Base-by-base conservation (phyloP, 2,888 invertebrate genomes). In the Sisyra nigra region DNA sequence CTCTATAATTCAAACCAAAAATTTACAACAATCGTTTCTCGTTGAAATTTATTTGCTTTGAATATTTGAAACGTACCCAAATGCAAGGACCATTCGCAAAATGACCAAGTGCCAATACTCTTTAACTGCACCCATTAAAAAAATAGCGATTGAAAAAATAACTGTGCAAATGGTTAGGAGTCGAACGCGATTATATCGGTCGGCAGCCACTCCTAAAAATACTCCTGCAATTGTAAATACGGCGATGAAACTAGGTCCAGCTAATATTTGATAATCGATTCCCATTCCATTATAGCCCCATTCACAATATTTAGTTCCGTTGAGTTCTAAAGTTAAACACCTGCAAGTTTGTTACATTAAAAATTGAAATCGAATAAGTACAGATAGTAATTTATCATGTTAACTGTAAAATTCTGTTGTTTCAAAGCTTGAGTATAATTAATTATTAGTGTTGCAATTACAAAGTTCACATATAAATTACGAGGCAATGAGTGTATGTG, bases 261-360 rank as follows among this genome's bases (percentile, higher is more conserved):
- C 92, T 47, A 93, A 64, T 48, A 92, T 76, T 65, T 93, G 92
- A 63, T 93, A 93, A 57, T 89, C 87, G 47, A 89, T 69, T 9
- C 92, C 93, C 43, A 91, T 70, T 0, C 93, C 93, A 57, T 87
- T 91, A 70, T 89, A 89, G 57, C 81, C 83, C 91, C 91, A 93
- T 56, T 86, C 84, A 64, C 93, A 93, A 59, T 84, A 85, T 5
- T 65, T 56, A 0, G 77, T 77, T 0, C 81, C 86, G 53, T 86
- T 85, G 40, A 80, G 52, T 44, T 70, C 69, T 37, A 80, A 65
- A 0, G 72, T 65, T 48, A 63, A 61, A 57, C 83, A 85, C 53
- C 82, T 83, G 62, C 32, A 52, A 52, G 24, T 38, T 47, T 24
- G 3, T 24, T 24, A 24, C 7, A 24, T 24, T 24, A 24, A 24